Base-by-base conservation (phyloP, 2,113 vertebrate genomes). In the Dicentrarchus labrax region DNA sequence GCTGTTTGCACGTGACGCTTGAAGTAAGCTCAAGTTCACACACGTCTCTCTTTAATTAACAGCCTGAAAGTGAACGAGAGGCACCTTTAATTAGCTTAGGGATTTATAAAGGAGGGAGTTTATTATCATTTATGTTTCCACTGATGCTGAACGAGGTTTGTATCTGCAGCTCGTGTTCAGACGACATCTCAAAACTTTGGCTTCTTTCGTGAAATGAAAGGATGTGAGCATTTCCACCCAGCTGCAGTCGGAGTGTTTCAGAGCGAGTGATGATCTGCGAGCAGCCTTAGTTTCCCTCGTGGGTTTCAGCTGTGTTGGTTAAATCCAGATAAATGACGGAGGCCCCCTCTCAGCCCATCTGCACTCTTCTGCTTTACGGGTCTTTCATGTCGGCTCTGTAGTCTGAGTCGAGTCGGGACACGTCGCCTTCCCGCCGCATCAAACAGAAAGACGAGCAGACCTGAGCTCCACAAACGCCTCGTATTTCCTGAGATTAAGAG, bases 361-460 rank as follows among this genome's bases (percentile, higher is more conserved):
- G 76, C 72, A 84, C n/a, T 13, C 12, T 15, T 73, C 68, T 57
- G 60, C 80, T 70, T 13, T 68, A 66, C 19, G 64, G 64, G n/a
- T 62, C 76, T 71, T 77, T 78, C 78, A 84, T 62, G 85, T 71
- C 43, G 30, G 36, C 53, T 30, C 62, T 38, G 56, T 64, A 56
- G 39, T 45, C 66, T 8, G 54, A 54, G 57, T 84, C 94, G 54
- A 78, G 94, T 87, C 39, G 3, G 86, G 85, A 90, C 94, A 86
- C 64, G 94, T 76, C 78, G 39, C 50, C 78, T 89, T 94, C 92
- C 92, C 86, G 80, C 82, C 54, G 59, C 80, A 88, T 85, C 84
- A 85, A 86, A 87, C 62, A 47, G 36, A 48, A 6, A 64, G 22
- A 66, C 57, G 4, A 13, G 1, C 22, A 30, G 53, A n/a, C 2